Conservation (phyloP, 2,797 vertebrate species). For the Cryptoprocta ferox region DNA sequence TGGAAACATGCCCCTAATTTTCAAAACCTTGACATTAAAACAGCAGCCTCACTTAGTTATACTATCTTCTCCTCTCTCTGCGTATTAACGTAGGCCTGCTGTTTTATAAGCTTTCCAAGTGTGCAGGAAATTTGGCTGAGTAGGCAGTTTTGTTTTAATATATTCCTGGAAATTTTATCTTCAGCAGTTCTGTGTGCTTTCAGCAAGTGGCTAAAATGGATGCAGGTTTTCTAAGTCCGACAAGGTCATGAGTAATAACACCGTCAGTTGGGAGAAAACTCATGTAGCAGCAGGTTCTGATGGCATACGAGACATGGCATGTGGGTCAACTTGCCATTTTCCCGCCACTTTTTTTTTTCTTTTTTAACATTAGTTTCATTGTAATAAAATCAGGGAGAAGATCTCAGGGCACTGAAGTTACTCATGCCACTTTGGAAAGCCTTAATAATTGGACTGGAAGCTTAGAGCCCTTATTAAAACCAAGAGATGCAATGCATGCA, state of each 20-base stretch:
- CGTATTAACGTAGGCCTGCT: slow-evolving; percentile 50
- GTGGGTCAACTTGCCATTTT: background rate
- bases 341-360: background rate
- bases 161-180: slow-evolving; percentile 75
- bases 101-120: slow-evolving; percentile 70
- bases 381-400: background rate
- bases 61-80: slow-evolving; percentile 4
- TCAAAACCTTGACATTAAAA: slow-evolving; percentile 67
- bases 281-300: background rate
- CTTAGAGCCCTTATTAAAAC: slow-evolving; percentile 31
- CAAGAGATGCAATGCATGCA: background rate
- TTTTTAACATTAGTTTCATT: background rate
- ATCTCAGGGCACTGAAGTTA: background rate
- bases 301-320: background rate
- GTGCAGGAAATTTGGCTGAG: slow-evolving; percentile 65
- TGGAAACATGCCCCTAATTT: slow-evolving; percentile 6
- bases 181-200: slow-evolving; percentile 63
- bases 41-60: slow-evolving; percentile 59
- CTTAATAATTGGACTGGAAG: slow-evolving; percentile 6
- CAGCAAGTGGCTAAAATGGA: slow-evolving; percentile 54
- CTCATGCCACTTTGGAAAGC: slow-evolving; percentile 32
- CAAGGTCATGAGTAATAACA: background rate
- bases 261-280: background rate
- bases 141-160: slow-evolving; percentile 73
- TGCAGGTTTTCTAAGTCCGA: slow-evolving; percentile 44